Conservation (phyloP, 1,140 invertebrate species). For the Achroia grisella region DNA sequence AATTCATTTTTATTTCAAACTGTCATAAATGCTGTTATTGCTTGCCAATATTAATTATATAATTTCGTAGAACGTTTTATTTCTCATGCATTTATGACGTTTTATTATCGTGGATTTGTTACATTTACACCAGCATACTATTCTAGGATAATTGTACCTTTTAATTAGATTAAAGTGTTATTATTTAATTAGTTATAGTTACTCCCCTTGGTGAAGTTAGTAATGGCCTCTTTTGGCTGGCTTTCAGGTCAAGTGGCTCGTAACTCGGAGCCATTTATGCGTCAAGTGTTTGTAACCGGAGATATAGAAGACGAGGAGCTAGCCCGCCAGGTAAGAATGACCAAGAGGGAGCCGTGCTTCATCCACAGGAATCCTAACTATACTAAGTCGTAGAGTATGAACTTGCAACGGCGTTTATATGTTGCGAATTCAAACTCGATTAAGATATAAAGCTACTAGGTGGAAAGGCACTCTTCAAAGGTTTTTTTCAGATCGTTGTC, state of each 20-base stretch:
- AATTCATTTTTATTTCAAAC: constrained; percentile 1
- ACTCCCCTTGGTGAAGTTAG: constrained; percentile 16
- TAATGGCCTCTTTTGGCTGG: constrained; percentile 57
- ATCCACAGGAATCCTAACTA: neutral
- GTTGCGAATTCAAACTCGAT: constrained; percentile 54
- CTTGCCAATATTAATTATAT: neutral
- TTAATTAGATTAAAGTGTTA: neutral
- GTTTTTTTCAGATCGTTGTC: constrained; percentile 63
- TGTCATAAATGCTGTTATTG: constrained; percentile 9
- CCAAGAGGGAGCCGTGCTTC: constrained; percentile 3
- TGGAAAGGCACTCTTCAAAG: constrained; percentile 51
- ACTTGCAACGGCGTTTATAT: constrained; percentile 32
- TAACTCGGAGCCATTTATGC: constrained; percentile 95
- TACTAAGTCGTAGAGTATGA: constrained; percentile 43
- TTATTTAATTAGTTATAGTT: neutral
- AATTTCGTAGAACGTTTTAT: neutral
- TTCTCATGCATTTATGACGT: constrained; percentile 2
- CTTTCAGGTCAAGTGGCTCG: constrained; percentile 84
- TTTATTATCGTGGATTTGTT: neutral
- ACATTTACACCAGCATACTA: constrained; percentile 3
- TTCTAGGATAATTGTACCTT: neutral
- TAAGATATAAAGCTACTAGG: constrained; percentile 6
- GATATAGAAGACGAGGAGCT: constrained; percentile 78
- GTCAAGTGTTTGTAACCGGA: constrained; percentile 92
- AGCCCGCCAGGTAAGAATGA: constrained; percentile 73